phyloP scores from a whole-genome alignment of 92 coral and sea anemone species.

The Bergia puertoricense region DNA sequence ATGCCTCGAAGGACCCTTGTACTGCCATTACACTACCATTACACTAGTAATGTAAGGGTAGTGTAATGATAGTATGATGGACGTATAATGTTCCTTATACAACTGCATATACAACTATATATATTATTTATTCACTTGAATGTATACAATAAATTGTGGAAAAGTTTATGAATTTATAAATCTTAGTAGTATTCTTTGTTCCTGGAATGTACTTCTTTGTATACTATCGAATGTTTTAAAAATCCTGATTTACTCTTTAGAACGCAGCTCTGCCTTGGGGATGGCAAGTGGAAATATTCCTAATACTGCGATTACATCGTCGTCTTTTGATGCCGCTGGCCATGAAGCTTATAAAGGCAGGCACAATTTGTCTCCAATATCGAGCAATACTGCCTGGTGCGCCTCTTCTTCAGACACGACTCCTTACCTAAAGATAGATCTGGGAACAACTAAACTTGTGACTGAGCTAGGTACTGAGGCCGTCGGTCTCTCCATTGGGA shows the following conservation, averaged over 20 bases:
- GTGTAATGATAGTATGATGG: not conserved
- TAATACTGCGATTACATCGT: constrained; percentile 19
- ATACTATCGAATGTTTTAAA: not conserved
- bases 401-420: constrained; percentile 1
- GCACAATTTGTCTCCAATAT: not conserved
- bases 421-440: constrained; percentile 35
- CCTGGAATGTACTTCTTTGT: not conserved
- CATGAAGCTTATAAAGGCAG: constrained; percentile 20
- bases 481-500: constrained; percentile 5
- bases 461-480: constrained; percentile 7
- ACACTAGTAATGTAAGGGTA: no score
- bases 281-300: constrained; percentile 17
- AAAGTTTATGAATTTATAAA: not conserved
- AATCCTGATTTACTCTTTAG: not conserved
- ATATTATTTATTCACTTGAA: no score
- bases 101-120: no score
- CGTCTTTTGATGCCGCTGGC: constrained; percentile 5
- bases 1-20: no score
- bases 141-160: no score
- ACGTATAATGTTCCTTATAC: no score
- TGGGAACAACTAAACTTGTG: constrained; percentile 9
- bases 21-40: no score
- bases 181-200: not conserved
- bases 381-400: constrained; percentile 26
- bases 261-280: constrained; percentile 25